A percentile compares a stretch with the other conserved stretches of the same genome.
Conservation (phyloP, 2,888 invertebrate genomes). For the Alentia gelatinosa region DNA sequence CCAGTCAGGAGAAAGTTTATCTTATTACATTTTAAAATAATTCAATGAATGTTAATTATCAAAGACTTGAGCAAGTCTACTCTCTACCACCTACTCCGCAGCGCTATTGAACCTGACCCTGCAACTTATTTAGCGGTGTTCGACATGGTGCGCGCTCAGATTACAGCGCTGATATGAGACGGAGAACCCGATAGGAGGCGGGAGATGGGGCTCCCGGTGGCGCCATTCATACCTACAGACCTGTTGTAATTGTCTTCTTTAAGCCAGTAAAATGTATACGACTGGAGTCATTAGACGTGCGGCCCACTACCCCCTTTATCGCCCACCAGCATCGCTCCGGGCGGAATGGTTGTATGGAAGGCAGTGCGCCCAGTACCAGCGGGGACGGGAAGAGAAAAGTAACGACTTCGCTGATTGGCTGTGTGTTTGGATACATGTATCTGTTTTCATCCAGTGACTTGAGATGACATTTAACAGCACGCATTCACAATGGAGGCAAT, state of each 20-base stretch:
- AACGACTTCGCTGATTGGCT: background rate
- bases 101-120: background rate
- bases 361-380: too few species aligned
- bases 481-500: background rate
- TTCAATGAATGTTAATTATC: too few species aligned
- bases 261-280: slow-evolving; percentile 15
- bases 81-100: too few species aligned
- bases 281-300: slow-evolving; percentile 5
- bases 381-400: background rate
- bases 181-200: background rate
- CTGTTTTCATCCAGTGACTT: background rate
- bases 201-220: background rate
- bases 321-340: background rate
- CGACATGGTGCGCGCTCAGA: background rate
- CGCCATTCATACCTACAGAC: background rate
- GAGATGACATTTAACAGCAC: background rate
- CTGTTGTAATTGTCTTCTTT: slow-evolving; percentile 45
- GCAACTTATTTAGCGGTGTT: background rate
- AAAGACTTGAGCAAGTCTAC: too few species aligned
- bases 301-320: background rate
- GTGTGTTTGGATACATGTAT: slow-evolving; percentile 1
- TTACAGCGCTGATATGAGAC: background rate
- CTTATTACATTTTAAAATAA: too few species aligned
- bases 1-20: too few species aligned
- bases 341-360: background rate